These are phyloP conservation scores for Tetrax tetrax DNA, from an alignment of 2,113 vertebrate genomes.

Conservation along the genomic window DNA sequence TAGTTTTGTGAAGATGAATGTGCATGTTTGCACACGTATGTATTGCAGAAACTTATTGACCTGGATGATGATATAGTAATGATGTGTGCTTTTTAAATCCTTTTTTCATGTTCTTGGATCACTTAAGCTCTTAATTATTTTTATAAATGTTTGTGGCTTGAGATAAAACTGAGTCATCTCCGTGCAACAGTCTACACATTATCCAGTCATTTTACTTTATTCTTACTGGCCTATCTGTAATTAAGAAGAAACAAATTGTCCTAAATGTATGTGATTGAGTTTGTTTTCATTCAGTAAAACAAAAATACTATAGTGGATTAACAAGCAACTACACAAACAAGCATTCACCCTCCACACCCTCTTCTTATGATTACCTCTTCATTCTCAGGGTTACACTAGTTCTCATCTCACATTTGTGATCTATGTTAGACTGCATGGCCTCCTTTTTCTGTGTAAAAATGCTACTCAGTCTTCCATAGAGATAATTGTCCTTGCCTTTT, in stretches of 20 bases:
- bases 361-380: not conserved
- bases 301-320: not conserved
- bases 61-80: not conserved
- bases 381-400: not conserved
- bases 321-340: not conserved
- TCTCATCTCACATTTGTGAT: not conserved
- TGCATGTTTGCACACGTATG: not conserved
- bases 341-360: accelerated
- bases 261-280: not conserved
- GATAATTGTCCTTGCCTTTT: not conserved
- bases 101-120: not conserved
- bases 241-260: not conserved
- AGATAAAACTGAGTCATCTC: not conserved
- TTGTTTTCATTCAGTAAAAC: not conserved
- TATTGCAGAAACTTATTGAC: not conserved
- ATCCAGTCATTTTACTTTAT: not conserved
- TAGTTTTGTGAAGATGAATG: not conserved
- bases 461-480: not conserved
- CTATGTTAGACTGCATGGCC: not conserved
- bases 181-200: not conserved
- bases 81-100: not conserved
- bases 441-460: not conserved
- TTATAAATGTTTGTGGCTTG: not conserved
- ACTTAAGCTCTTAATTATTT: not conserved
- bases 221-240: not conserved